Evolutionary conservation across 2,797 vertebrate genomes (phyloP).

Genomic region (Lepilemur septentrionalis): DNA sequence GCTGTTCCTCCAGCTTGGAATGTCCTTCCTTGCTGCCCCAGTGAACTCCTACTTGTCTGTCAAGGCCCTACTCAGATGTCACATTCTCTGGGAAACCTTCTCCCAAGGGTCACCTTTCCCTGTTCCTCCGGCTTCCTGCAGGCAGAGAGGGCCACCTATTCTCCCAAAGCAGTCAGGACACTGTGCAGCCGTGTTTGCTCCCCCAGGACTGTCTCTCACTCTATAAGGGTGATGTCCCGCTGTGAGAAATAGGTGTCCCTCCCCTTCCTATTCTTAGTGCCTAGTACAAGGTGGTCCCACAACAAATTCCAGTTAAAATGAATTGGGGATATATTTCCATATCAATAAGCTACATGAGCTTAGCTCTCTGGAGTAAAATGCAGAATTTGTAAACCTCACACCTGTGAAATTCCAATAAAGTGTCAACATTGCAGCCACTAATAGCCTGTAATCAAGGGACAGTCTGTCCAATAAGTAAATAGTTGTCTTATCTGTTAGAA

Average conservation of each 20-base stretch:
- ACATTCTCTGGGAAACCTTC: background rate
- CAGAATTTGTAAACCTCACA: background rate
- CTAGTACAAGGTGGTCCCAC: background rate
- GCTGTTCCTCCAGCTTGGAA: background rate
- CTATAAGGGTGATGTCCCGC: background rate
- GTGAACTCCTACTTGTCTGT: background rate
- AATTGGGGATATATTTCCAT: background rate
- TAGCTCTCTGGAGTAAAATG: background rate
- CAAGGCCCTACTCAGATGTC: background rate
- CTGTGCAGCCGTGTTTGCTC: background rate
- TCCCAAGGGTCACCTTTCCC: background rate
- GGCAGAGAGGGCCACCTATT: background rate
- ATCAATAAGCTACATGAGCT: background rate
- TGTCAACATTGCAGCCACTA: background rate
- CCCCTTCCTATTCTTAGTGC: background rate
- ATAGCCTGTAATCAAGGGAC: background rate
- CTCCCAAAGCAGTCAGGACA: background rate
- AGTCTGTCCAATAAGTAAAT: background rate
- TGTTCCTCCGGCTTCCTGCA: background rate
- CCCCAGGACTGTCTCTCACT: background rate
- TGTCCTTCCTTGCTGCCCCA: background rate
- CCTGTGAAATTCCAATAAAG: background rate
- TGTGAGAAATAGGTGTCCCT: background rate
- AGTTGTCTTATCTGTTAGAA: background rate
- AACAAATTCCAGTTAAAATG: background rate